phyloP scores from a whole-genome alignment of 2,888 invertebrate species.

The Lithosia quadra region DNA sequence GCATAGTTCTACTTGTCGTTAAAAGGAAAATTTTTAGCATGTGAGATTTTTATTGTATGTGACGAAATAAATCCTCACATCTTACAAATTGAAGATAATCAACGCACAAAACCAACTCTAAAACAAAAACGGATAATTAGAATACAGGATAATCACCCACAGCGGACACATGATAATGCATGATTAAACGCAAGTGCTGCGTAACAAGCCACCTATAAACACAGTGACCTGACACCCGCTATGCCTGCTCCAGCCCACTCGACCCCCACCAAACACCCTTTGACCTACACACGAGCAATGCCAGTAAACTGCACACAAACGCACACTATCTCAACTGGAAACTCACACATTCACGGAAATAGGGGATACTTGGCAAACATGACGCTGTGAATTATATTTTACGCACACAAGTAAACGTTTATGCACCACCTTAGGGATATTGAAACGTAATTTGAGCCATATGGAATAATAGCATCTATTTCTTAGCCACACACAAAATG shows the following conservation, averaged over 20 bases:
- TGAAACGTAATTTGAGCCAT: slow-evolving; percentile 42
- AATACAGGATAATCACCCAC: slow-evolving; percentile 39
- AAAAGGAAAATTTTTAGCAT: too few relatives aligned
- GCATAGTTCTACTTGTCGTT: too few relatives aligned
- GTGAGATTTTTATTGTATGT: neutral
- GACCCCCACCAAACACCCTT: slow-evolving; percentile 55
- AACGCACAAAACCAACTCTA: slow-evolving; percentile 10
- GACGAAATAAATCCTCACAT: neutral
- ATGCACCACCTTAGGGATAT: slow-evolving; percentile 41
- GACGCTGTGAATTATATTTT: slow-evolving; percentile 61
- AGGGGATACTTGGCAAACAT: slow-evolving; percentile 58
- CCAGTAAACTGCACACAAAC: slow-evolving; percentile 50
- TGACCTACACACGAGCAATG: slow-evolving; percentile 60
- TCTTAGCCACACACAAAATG: slow-evolving; percentile 50
- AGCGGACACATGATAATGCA: slow-evolving; percentile 62
- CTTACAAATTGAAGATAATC: neutral
- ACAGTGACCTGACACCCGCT: slow-evolving; percentile 74
- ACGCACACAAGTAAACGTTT: slow-evolving; percentile 40
- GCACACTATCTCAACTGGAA: slow-evolving; percentile 31
- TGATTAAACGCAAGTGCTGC: slow-evolving; percentile 66
- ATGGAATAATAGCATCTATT: slow-evolving; percentile 46
- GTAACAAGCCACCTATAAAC: slow-evolving; percentile 74
- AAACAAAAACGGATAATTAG: slow-evolving; percentile 35
- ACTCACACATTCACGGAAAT: slow-evolving; percentile 50
- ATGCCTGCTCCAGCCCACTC: slow-evolving; percentile 40